These are phyloP conservation scores for Antheraea assamensis DNA, from an alignment of 2,888 invertebrate species.

Conservation along the genomic window DNA sequence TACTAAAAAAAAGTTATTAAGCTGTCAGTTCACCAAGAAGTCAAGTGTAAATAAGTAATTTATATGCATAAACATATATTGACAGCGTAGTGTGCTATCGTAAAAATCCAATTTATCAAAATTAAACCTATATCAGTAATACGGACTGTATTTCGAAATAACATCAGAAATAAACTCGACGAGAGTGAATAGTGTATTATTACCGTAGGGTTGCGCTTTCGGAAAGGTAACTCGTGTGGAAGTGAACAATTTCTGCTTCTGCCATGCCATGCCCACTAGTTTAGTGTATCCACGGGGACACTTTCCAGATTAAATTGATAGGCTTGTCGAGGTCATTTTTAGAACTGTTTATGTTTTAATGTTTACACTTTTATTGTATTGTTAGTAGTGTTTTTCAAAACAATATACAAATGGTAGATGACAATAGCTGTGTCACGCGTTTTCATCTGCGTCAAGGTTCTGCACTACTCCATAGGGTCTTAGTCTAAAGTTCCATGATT, in stretches of 20 bases:
- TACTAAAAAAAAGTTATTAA: no score
- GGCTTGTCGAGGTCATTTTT: neutral
- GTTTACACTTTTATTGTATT: no score
- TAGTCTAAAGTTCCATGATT: no score
- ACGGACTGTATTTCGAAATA: neutral
- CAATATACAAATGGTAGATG: no score
- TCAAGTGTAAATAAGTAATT: no score
- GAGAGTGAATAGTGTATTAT: neutral
- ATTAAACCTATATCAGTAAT: neutral
- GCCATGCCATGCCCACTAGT: neutral
- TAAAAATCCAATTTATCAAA: neutral
- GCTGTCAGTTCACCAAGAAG: no score
- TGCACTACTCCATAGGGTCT: no score
- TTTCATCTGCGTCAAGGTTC: no score
- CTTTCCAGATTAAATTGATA: neutral
- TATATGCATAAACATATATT: neutral
- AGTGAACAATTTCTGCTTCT: slow-evolving; percentile 9
- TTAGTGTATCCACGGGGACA: neutral
- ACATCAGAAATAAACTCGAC: neutral
- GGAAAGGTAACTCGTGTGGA: neutral
- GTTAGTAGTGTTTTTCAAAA: no score
- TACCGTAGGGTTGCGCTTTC: neutral
- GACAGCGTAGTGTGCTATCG: neutral
- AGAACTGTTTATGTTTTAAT: neutral
- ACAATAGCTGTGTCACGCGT: no score